Evolutionary conservation across 2,888 invertebrate species (phyloP).

Genomic region (Hirtodrosophila confusa): DNA sequence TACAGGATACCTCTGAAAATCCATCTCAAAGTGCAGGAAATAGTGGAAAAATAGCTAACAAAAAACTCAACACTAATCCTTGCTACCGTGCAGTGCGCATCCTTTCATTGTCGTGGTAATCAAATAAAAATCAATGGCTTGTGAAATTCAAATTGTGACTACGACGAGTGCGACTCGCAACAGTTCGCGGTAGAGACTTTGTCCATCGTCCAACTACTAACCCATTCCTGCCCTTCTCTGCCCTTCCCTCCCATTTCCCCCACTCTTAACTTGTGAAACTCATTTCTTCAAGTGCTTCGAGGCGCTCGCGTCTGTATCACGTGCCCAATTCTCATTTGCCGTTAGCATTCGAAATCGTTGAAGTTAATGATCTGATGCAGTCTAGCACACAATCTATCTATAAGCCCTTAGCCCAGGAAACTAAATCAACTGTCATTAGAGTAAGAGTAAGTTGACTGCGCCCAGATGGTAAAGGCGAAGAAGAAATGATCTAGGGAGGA

Average conservation of each 20-base stretch:
- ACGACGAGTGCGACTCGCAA: conserved; percentile 36
- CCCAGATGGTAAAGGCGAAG: conserved; percentile 47
- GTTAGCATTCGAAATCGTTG: conserved; percentile 67
- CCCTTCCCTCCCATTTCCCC: background rate
- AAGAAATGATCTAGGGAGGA: background rate
- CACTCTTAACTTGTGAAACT: conserved; percentile 27
- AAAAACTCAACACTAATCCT: conserved; percentile 22
- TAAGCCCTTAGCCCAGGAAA: conserved; percentile 48
- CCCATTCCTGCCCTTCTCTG: background rate
- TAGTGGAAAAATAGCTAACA: conserved; percentile 14
- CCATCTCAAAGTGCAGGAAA: background rate
- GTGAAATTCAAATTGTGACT: conserved; percentile 77
- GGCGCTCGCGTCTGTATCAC: conserved; percentile 60
- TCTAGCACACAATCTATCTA: conserved; percentile 58
- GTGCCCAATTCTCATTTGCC: conserved; percentile 73
- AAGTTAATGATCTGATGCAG: conserved; percentile 76
- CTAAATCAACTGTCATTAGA: conserved; percentile 75
- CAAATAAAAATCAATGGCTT: conserved; percentile 79
- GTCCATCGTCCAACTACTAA: conserved; percentile 26
- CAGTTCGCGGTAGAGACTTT: conserved; percentile 28
- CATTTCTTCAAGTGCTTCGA: conserved; percentile 59
- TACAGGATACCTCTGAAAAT: no score
- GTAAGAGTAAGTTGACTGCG: conserved; percentile 36
- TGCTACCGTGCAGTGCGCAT: conserved; percentile 44
- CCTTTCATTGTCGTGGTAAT: conserved; percentile 75